These are phyloP conservation scores for Thunnus maccoyii DNA, from an alignment of 2,113 vertebrate genomes.

Conservation along the genomic window DNA sequence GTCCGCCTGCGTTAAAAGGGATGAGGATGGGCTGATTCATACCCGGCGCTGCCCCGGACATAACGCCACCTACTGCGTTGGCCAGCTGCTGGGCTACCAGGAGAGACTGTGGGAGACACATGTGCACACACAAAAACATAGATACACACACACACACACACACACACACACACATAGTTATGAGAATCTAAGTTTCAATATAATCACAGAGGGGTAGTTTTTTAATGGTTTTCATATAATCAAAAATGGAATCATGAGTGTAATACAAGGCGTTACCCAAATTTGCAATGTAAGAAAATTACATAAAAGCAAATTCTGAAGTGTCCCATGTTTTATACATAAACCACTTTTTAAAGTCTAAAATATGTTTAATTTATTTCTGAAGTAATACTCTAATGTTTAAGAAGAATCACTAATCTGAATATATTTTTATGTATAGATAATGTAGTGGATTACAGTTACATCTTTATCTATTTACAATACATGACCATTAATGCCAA, in stretches of 20 bases:
- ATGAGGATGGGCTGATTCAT: constrained; percentile 99
- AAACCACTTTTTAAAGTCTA: background rate
- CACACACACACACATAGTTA: constrained; percentile 2
- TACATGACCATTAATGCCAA: background rate
- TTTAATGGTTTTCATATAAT: background rate
- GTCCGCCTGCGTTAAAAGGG: constrained; percentile 97
- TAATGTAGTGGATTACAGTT: too few species aligned
- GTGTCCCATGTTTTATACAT: background rate
- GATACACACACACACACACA: constrained; percentile 12
- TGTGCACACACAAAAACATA: constrained; percentile 2
- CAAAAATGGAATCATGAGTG: background rate
- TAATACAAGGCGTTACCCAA: background rate
- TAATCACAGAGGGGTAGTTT: background rate
- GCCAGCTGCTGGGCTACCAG: constrained; percentile 97
- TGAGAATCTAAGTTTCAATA: too few species aligned
- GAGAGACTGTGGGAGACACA: constrained; percentile 86
- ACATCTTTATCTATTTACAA: background rate
- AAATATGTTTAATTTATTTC: background rate
- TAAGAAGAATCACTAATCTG: background rate
- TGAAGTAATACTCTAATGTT: background rate
- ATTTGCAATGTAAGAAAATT: background rate
- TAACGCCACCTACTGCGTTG: constrained; percentile 94
- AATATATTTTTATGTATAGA: background rate
- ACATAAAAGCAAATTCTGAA: background rate
- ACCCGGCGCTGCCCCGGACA: constrained; percentile 92